Base-by-base conservation (phyloP, 1,140 invertebrate species). In the Panagrolaimus sp. region DNA sequence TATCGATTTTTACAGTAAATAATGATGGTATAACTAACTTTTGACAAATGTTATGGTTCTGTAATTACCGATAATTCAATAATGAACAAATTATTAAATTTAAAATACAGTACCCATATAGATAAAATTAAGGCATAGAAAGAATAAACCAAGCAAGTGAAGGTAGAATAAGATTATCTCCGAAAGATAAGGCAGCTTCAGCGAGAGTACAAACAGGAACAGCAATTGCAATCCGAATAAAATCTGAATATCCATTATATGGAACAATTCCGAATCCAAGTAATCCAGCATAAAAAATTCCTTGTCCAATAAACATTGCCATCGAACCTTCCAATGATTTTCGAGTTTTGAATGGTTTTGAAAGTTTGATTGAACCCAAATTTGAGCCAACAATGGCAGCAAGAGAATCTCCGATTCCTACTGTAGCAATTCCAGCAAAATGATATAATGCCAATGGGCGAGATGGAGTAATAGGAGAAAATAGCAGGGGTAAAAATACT, bases 401-500 rank as follows among this genome's bases (percentile, higher is more conserved):
- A 69, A 63, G 65, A n/a, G 62, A 64, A 43, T 79, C 77, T n/a
- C 77, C 77, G 10, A 79, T 55, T 38, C 79, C 77, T 38, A 79
- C 77, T 12, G 72, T 77, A 21, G 73, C 38, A 10, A 79, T 44
- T 10, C 77, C 77, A 43, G 69, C 62, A 52, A 77, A 79, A 63
- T 81, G 76, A 17, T 6, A 72, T 4, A 52, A 28, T 21, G 21
- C 21, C 28, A 58, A 17, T 4, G 52, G 52, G 12, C n/a, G 38
- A 48, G 24, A 45, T n/a, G 68, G 45, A 3, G 12, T 44, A 44
- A 69, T 43, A 12, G 43, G 66, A 4, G 17, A 43, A 15, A 80
- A 48, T 15, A 77, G 68, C 2, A 77, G 21, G 1, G 77, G 77
- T 62, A 77, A 28, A 63, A 80, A 80, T 15, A 81, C 63, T 43